Evolutionary conservation across 1,140 invertebrate genomes (phyloP).

Genomic region (Belonocnema kinseyi): DNA sequence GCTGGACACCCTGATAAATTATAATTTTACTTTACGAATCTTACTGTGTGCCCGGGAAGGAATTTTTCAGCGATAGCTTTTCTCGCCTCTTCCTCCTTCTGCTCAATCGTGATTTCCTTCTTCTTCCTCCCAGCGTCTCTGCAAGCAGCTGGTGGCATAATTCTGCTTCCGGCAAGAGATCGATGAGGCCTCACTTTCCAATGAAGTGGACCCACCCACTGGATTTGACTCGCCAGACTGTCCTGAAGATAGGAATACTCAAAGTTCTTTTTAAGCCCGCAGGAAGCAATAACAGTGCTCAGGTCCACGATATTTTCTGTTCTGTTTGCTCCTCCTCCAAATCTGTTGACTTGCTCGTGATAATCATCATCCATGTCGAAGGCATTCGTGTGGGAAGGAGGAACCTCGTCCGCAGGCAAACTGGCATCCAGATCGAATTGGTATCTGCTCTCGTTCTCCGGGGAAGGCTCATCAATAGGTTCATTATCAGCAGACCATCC

Average conservation of each 20-base stretch:
- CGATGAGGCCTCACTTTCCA: constrained; percentile 80
- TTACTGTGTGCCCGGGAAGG: constrained; percentile 26
- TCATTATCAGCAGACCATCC: constrained; percentile 51
- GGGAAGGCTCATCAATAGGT: background rate
- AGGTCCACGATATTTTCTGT: constrained; percentile 59
- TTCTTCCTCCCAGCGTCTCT: constrained; percentile 53
- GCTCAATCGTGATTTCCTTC: constrained; percentile 52
- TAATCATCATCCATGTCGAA: constrained; percentile 39
- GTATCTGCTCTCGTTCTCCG: constrained; percentile 46
- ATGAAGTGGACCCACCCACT: constrained; percentile 86
- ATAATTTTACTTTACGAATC: constrained; percentile 40
- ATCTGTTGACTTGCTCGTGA: constrained; percentile 46
- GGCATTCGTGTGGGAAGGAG: constrained; percentile 26
- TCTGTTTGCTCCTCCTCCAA: constrained; percentile 34
- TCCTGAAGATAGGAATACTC: constrained; percentile 85
- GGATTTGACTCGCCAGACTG: constrained; percentile 63
- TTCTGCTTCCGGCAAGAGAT: constrained; percentile 39
- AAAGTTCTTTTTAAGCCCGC: constrained; percentile 46
- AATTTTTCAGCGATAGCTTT: constrained; percentile 41
- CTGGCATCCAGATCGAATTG: constrained; percentile 69
- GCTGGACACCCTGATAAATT: too few relatives aligned
- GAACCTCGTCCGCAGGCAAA: constrained; percentile 52
- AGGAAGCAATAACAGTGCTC: constrained; percentile 60
- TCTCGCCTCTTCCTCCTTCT: constrained; percentile 37
- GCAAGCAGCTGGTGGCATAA: constrained; percentile 40